These are phyloP conservation scores for Mellilla xanthometata DNA, from an alignment of 2,888 invertebrate species.

Conservation along the genomic window DNA sequence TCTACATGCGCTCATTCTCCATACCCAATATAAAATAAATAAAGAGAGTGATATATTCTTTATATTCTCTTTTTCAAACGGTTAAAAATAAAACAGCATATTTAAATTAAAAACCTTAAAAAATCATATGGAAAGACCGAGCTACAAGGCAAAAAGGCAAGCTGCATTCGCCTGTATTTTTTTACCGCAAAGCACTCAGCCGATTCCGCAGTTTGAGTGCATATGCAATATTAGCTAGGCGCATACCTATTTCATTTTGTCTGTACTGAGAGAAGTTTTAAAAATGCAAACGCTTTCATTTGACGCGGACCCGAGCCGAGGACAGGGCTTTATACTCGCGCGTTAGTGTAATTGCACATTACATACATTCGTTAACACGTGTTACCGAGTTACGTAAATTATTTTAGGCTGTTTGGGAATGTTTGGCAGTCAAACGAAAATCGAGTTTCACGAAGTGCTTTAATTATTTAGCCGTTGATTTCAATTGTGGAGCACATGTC, in stretches of 20 bases:
- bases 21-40: no score
- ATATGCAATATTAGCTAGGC: constrained; percentile 8
- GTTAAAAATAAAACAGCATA: no score
- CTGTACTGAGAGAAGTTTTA: constrained; percentile 8
- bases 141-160: not conserved
- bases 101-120: not conserved
- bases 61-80: no score
- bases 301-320: constrained; percentile 5
- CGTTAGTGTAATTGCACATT: constrained; percentile 4
- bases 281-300: constrained; percentile 18
- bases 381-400: constrained; percentile 15
- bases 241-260: constrained; percentile 7
- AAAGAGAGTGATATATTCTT: no score
- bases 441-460: constrained; percentile 9
- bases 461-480: constrained; percentile 16
- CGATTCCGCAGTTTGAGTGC: constrained; percentile 5
- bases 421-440: constrained; percentile 7
- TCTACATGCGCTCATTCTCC: no score
- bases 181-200: constrained; percentile 1
- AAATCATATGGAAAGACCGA: not conserved
- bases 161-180: constrained; percentile 2
- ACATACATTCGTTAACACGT: constrained; percentile 10
- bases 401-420: constrained; percentile 10
- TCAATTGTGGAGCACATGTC: not conserved
- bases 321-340: constrained; percentile 7